Conservation (phyloP, 2,797 vertebrate genomes). For the Astyanax mexicanus region DNA sequence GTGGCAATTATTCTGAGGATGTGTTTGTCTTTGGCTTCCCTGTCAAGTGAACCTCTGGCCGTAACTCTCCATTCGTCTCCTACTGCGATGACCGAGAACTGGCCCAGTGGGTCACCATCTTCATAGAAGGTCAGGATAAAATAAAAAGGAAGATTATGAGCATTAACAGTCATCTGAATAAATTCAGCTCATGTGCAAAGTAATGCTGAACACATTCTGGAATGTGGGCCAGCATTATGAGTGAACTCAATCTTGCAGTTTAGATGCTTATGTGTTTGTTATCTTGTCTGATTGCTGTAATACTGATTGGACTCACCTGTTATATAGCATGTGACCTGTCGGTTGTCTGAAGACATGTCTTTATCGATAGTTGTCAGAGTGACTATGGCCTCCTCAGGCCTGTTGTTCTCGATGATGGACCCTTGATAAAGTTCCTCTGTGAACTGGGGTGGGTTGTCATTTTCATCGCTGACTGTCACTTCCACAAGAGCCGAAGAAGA, state of each 20-base stretch:
- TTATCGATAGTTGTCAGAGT: constrained; percentile 87
- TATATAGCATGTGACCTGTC: constrained; percentile 92
- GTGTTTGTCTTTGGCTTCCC: constrained; percentile 88
- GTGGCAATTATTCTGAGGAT: constrained; percentile 88
- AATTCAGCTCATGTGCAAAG: neutral
- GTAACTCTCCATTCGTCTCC: constrained; percentile 90
- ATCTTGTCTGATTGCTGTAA: neutral
- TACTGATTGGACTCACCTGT: constrained; percentile 81
- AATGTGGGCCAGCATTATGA: neutral
- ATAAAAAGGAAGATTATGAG: neutral
- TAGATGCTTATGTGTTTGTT: neutral
- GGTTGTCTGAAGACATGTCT: constrained; percentile 90
- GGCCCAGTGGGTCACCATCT: constrained; percentile 91
- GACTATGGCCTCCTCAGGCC: constrained; percentile 83
- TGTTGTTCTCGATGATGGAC: constrained; percentile 87
- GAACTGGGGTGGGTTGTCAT: constrained; percentile 92
- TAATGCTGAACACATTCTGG: no score
- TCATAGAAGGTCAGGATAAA: constrained; percentile 28
- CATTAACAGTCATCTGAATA: neutral
- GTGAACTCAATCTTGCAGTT: neutral
- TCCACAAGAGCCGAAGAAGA: constrained; percentile 92
- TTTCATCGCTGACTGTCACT: constrained; percentile 93
- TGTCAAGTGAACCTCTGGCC: constrained; percentile 87
- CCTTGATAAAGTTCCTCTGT: constrained; percentile 86
- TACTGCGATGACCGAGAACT: constrained; percentile 86